Evolutionary conservation across 2,113 vertebrate species (phyloP), one percentile per base, ranked within the genome.

Genomic region (Podarcis cretensis): DNA sequence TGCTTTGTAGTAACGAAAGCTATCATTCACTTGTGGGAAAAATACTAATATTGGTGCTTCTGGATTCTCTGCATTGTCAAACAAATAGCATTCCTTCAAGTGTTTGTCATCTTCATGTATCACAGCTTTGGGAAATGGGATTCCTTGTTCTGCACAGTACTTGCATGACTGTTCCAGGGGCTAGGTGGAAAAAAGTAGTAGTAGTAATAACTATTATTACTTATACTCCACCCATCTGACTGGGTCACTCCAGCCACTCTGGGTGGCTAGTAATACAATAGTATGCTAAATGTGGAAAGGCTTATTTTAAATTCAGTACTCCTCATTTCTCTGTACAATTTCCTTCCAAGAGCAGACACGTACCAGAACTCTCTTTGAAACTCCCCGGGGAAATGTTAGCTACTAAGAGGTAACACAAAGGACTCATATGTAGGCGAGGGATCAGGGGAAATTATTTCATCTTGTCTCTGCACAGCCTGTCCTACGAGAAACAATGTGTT

Each of bases 21-120:
- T 97, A 20, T 92, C 93, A 87, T 98, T 98, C 90, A 98, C 95
- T 40, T 98, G 93, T 2, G 97, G 97, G 57, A 98, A 98, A 91
- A 98, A 97, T 1, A 98, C 76, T 35, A 98, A 91, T 2, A 97
- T 89, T 87, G 97, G 97, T 1, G 96, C 91, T 59, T 73, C 82
- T 71, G 95, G 93, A 83, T 97, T 96, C 54, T 97, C 89, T 0
- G 90, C 87, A 77, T 95, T 91, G 0, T 94, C 92, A 89, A 98
- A 98, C 75, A 98, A 85, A 79, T 98, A 98, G 92, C 97, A 98
- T 4, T 98, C 97, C 0, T 91, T 96, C 57, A 96, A 91, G 0
- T 94, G 90, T 59, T 95, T 54, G 65, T 97, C 96, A 75, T 96
- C 92, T 25, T 96, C 93, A 69, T 71, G 90, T 68, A 97, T 43